Conservation (phyloP, 2,888 invertebrate species). For the Noctua pronuba region DNA sequence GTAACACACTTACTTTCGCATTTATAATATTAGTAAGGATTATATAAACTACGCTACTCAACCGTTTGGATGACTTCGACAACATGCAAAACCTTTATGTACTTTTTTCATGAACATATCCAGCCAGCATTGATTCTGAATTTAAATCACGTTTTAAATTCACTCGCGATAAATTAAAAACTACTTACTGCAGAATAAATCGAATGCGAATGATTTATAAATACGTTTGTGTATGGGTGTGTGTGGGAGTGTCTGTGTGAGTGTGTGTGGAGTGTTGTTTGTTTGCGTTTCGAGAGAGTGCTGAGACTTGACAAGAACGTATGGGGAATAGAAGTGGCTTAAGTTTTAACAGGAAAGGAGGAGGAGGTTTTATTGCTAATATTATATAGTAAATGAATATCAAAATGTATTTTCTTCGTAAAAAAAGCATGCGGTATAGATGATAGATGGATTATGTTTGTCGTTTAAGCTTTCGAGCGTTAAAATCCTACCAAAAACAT, state of each 20-base stretch:
- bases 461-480: background rate
- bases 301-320: conserved; percentile 32
- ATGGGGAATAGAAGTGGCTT: conserved; percentile 47
- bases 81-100: background rate
- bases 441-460: background rate
- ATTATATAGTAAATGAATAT: background rate
- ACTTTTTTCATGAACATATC: background rate
- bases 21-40: too few relatives aligned
- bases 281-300: conserved; percentile 55
- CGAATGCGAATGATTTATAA: conserved; percentile 45
- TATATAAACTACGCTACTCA: too few relatives aligned
- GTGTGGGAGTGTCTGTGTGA: background rate
- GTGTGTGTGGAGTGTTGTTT: conserved; percentile 56
- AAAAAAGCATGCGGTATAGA: background rate
- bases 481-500: background rate
- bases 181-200: conserved; percentile 39
- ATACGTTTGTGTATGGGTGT: conserved; percentile 15
- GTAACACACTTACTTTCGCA: too few relatives aligned
- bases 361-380: background rate
- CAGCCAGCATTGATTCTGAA: conserved; percentile 24
- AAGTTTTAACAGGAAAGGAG: background rate
- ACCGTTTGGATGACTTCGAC: background rate
- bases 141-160: conserved; percentile 41
- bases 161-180: conserved; percentile 54
- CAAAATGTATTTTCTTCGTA: background rate